phyloP scores from a whole-genome alignment of 2,797 vertebrate genomes.

The Poeciliopsis presidionis region DNA sequence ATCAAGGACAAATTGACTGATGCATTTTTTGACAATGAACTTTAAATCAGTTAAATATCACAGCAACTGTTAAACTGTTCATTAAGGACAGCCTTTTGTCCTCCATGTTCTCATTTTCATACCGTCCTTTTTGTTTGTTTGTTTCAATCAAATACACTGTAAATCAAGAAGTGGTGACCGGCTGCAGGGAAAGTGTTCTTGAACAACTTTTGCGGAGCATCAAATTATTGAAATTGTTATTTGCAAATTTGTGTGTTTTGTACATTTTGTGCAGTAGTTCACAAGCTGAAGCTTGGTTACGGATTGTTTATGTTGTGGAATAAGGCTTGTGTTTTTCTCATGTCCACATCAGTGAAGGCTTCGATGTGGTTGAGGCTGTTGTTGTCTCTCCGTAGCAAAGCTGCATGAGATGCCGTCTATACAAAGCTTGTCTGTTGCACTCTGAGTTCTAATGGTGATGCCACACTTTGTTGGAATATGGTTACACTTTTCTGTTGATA shows the following conservation, averaged over 20 bases:
- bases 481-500: constrained; percentile 15
- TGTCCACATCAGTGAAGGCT: neutral
- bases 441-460: neutral
- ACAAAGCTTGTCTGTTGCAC: neutral
- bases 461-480: neutral
- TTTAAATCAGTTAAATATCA: neutral
- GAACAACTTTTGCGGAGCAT: constrained; percentile 33
- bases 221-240: constrained; percentile 16
- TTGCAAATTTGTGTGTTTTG: constrained; percentile 29
- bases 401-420: neutral
- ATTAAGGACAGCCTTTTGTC: neutral
- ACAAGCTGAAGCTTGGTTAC: constrained; percentile 27
- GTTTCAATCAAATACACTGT: constrained; percentile 2
- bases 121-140: neutral
- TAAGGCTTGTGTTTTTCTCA: neutral
- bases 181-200: constrained; percentile 28
- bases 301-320: constrained; percentile 3
- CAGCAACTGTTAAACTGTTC: neutral
- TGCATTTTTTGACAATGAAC: neutral
- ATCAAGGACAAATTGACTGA: neutral
- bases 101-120: neutral
- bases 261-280: constrained; percentile 35
- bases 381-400: constrained; percentile 5
- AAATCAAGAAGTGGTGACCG: constrained; percentile 2
- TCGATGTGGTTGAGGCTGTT: neutral